Conservation (phyloP, 2,113 vertebrate species). For the Regulus satrapa region DNA sequence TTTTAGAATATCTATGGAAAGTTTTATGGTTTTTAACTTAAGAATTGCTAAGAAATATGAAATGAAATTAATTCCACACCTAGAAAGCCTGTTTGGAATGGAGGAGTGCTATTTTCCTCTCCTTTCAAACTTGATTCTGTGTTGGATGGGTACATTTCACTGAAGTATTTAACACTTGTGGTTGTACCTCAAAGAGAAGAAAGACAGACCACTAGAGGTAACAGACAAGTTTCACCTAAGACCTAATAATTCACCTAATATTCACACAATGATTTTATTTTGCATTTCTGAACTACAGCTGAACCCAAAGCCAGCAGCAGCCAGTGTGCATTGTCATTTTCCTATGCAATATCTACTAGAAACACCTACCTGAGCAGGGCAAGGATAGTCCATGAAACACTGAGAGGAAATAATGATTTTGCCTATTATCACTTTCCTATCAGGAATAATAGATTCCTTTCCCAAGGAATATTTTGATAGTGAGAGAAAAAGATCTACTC, state of each 20-base stretch:
- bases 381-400: background rate
- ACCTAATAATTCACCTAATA: background rate
- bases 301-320: background rate
- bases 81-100: background rate
- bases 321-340: background rate
- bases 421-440: background rate
- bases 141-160: background rate
- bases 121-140: background rate
- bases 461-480: background rate
- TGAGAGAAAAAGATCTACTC: background rate
- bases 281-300: background rate
- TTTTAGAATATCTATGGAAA: background rate
- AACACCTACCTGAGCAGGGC: background rate
- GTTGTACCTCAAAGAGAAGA: background rate
- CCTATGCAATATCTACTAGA: background rate
- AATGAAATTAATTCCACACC: background rate
- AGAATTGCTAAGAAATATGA: background rate
- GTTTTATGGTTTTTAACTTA: background rate
- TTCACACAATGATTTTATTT: background rate
- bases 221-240: background rate
- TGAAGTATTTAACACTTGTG: background rate
- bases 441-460: background rate
- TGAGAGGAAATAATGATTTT: background rate
- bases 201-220: background rate
- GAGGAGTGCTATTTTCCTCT: background rate